These are phyloP conservation scores for Lasioglossum baleicum DNA, from an alignment of 1,140 invertebrate species.

Conservation along the genomic window DNA sequence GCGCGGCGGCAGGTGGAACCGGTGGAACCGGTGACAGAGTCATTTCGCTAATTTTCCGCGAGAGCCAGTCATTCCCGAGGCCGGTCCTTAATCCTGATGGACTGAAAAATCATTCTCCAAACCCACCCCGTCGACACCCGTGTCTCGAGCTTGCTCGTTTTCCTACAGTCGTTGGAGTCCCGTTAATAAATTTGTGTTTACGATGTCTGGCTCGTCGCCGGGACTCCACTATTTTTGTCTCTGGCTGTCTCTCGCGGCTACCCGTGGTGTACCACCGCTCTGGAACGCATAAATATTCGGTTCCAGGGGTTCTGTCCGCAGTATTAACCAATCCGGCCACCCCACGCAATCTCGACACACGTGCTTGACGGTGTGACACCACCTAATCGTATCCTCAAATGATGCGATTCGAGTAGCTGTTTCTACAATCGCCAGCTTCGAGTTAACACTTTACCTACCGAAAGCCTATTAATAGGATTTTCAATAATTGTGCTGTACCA, in stretches of 20 bases:
- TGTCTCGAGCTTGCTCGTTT: constrained; percentile 24
- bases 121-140: background rate
- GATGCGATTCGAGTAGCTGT: background rate
- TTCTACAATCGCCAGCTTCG: too few species aligned
- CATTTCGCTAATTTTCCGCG: constrained; percentile 46
- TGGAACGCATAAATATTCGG: constrained; percentile 53
- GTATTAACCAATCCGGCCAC: constrained; percentile 33
- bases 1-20: background rate
- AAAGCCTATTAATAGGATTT: too few species aligned
- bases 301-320: background rate
- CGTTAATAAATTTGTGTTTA: constrained; percentile 70
- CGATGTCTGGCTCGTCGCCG: constrained; percentile 48
- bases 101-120: constrained; percentile 36
- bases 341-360: constrained; percentile 39
- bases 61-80: constrained; percentile 8
- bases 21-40: background rate
- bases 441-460: too few species aligned
- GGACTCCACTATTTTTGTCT: constrained; percentile 54
- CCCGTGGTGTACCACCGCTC: background rate
- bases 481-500: too few species aligned
- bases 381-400: constrained; percentile 18
- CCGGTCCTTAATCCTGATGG: constrained; percentile 62
- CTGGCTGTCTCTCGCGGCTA: constrained; percentile 18
- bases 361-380: constrained; percentile 14
- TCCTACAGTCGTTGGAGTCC: constrained; percentile 33